A percentile compares a stretch with the other conserved stretches of the same genome.
phyloP scores from a whole-genome alignment of 1,140 invertebrate species.

The Armadillidium nasatum region DNA sequence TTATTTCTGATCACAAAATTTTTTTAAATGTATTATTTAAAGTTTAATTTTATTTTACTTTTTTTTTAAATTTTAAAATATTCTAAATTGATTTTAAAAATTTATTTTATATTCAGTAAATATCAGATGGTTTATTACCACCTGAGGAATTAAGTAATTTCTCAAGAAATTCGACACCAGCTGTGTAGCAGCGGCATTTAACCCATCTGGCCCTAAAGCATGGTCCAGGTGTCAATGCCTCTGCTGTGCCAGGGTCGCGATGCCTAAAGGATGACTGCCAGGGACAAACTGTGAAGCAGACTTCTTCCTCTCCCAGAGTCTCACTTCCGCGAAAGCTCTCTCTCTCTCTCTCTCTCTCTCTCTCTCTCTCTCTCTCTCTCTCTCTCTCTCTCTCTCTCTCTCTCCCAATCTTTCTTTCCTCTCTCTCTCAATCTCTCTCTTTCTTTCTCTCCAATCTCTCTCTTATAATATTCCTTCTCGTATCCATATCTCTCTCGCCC shows the following conservation, averaged over 20 bases:
- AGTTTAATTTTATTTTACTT: not conserved
- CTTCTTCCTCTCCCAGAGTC: not conserved
- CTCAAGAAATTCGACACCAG: not conserved
- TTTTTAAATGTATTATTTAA: not conserved
- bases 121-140: not conserved
- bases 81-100: not conserved
- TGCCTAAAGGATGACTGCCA: slow-evolving; percentile 2
- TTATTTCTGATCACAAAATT: not conserved
- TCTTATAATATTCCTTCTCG: too few relatives aligned
- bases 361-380: slow-evolving; percentile 2
- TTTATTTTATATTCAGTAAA: not conserved
- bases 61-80: not conserved
- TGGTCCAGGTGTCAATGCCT: not conserved
- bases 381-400: slow-evolving; percentile 2
- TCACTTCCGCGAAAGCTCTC: not conserved
- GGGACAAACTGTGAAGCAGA: not conserved
- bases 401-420: not conserved
- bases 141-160: not conserved
- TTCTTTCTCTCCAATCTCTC: not conserved
- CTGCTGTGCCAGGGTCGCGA: not conserved
- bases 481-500: too few relatives aligned
- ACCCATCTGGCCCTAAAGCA: not conserved
- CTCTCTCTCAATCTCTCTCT: too few relatives aligned
- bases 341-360: too few relatives aligned
- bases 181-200: not conserved